Evolutionary conservation across 1,140 invertebrate species (phyloP).

Genomic region (Babylonia areolata): DNA sequence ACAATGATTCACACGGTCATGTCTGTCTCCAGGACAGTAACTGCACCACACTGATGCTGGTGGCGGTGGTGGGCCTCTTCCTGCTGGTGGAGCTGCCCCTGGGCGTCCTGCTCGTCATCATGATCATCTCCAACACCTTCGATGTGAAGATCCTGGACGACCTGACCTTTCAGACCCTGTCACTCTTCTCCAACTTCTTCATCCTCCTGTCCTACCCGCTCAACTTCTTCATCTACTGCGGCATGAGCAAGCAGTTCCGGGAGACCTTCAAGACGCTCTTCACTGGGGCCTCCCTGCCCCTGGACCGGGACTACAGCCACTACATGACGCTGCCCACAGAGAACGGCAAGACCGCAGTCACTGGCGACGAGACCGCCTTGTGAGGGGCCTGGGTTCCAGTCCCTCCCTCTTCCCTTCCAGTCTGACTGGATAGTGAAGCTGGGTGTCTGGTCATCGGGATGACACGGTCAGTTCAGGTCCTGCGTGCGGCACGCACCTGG

Average conservation of each 20-base stretch:
- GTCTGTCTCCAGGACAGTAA: slow-evolving; percentile 82
- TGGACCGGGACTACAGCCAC: slow-evolving; percentile 65
- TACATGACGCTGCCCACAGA: slow-evolving; percentile 72
- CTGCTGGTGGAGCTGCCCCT: slow-evolving; percentile 93
- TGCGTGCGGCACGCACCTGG: not conserved
- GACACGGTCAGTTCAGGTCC: not conserved
- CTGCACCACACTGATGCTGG: slow-evolving; percentile 95
- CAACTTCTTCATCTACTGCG: slow-evolving; percentile 75
- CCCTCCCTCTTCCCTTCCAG: too few relatives aligned
- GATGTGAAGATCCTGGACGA: slow-evolving; percentile 64
- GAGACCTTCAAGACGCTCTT: slow-evolving; percentile 95
- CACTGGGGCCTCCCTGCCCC: slow-evolving; percentile 53
- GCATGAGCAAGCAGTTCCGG: slow-evolving; percentile 94
- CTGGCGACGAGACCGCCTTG: slow-evolving; percentile 65
- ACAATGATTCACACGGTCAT: too few relatives aligned
- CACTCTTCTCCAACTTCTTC: slow-evolving; percentile 16
- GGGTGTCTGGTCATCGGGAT: too few relatives aligned
- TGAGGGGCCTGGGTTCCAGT: too few relatives aligned
- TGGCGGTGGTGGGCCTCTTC: slow-evolving; percentile 94
- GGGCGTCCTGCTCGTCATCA: slow-evolving; percentile 85
- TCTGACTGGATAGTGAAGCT: too few relatives aligned
- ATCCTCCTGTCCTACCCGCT: slow-evolving; percentile 3
- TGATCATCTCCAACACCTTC: slow-evolving; percentile 85
- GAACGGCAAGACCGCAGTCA: slow-evolving; percentile 64
- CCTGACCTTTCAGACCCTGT: not conserved